Percentiles rank a stretch among this genome's conserved stretches.
These are phyloP conservation scores for Echinometra lucunter DNA, from an alignment of 53 echinoderm and acorn worm genomes.

Conservation along the genomic window DNA sequence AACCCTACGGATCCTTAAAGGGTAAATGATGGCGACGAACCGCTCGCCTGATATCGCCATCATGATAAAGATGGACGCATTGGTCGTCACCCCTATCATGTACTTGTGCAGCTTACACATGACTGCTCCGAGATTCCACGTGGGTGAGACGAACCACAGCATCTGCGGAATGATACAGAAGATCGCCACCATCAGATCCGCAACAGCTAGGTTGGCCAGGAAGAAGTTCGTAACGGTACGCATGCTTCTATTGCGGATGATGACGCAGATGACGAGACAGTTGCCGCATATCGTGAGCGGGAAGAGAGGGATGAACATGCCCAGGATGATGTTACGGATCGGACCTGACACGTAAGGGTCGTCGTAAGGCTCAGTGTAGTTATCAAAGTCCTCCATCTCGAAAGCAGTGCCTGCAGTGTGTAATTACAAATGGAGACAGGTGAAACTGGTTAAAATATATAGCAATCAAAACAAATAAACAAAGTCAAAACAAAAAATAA, in stretches of 20 bases:
- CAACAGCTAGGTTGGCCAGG: slow-evolving; percentile 90
- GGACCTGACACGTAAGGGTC: slow-evolving; percentile 81
- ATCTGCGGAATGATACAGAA: slow-evolving; percentile 89
- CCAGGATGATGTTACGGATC: slow-evolving; percentile 76
- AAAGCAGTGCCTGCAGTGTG: neutral
- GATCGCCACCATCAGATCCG: slow-evolving; percentile 86
- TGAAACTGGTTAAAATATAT: neutral
- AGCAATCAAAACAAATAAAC: no score
- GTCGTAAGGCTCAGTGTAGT: slow-evolving; percentile 50
- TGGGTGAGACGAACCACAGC: slow-evolving; percentile 73
- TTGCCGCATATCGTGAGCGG: slow-evolving; percentile 84
- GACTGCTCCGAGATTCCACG: slow-evolving; percentile 79
- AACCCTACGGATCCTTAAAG: slow-evolving; percentile 82
- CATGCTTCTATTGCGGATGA: slow-evolving; percentile 84
- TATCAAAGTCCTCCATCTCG: slow-evolving; percentile 16
- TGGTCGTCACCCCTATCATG: slow-evolving; percentile 80
- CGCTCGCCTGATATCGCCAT: slow-evolving; percentile 92
- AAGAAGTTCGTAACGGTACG: slow-evolving; percentile 96
- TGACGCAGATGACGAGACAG: slow-evolving; percentile 91
- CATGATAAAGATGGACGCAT: slow-evolving; percentile 86
- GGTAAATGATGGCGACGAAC: slow-evolving; percentile 89
- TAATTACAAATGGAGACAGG: neutral
- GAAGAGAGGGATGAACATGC: slow-evolving; percentile 75
- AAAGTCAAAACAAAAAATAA: no score
- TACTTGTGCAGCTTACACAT: slow-evolving; percentile 88